These are phyloP conservation scores for Ceyx erithaca DNA, from an alignment of 2,797 vertebrate genomes.

Conservation along the genomic window DNA sequence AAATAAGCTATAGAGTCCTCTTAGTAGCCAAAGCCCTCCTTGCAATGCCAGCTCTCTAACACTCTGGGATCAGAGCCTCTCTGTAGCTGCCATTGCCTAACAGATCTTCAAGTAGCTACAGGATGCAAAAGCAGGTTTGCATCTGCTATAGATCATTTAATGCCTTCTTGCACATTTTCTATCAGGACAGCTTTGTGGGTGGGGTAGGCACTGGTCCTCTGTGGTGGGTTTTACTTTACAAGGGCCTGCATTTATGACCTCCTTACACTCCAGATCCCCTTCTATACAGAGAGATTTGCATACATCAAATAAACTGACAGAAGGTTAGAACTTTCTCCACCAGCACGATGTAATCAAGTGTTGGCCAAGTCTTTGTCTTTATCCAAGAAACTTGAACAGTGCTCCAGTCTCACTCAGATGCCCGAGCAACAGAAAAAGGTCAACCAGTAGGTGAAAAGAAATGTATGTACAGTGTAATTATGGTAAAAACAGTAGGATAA, in stretches of 20 bases:
- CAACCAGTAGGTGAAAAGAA: background rate
- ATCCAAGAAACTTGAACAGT: background rate
- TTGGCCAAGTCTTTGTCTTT: background rate
- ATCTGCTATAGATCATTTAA: background rate
- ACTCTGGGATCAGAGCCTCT: background rate
- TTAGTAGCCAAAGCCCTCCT: background rate
- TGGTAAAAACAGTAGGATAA: background rate
- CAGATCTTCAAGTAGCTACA: background rate
- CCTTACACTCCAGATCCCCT: background rate
- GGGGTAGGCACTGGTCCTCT: background rate
- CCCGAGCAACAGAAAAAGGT: background rate
- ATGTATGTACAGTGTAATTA: background rate
- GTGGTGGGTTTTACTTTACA: background rate
- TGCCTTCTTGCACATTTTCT: background rate
- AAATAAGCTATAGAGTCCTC: background rate
- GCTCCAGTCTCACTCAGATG: background rate
- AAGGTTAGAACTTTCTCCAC: background rate
- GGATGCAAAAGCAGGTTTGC: background rate
- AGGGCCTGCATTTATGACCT: background rate
- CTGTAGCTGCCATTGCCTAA: background rate
- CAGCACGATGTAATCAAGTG: background rate
- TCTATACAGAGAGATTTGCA: background rate
- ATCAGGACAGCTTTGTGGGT: fast-evolving
- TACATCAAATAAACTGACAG: background rate
- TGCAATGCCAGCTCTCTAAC: background rate